Evolutionary conservation across 2,797 vertebrate species (phyloP).

Genomic region (Mormyrus hasselquistii): DNA sequence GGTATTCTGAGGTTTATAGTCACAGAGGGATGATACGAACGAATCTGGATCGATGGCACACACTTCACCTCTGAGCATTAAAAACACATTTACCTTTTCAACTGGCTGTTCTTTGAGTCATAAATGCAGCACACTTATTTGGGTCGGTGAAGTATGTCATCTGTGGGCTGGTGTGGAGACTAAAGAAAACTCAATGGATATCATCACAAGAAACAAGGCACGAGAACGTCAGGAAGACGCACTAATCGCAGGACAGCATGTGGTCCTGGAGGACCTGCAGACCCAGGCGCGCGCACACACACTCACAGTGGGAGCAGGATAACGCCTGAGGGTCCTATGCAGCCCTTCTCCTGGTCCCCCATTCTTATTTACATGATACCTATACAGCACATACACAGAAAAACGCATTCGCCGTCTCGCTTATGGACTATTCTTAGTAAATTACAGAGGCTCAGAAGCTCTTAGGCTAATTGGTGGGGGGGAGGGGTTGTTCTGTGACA

Average conservation of each 20-base stretch:
- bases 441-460: background rate
- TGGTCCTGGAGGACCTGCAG: background rate
- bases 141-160: background rate
- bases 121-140: background rate
- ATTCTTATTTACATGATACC: background rate
- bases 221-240: conserved; percentile 5
- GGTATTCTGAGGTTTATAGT: background rate
- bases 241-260: background rate
- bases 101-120: background rate
- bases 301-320: background rate
- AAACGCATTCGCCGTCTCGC: background rate
- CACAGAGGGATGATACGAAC: background rate
- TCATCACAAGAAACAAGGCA: background rate
- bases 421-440: background rate
- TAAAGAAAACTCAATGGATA: background rate
- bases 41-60: background rate
- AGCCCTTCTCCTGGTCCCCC: background rate
- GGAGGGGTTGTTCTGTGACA: background rate
- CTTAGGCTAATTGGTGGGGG: background rate
- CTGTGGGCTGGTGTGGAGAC: background rate
- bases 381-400: background rate
- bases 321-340: background rate
- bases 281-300: background rate
- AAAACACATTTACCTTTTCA: background rate
- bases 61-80: background rate